Base-by-base conservation (phyloP, 2,797 vertebrate species). In the Oophaga sylvatica region DNA sequence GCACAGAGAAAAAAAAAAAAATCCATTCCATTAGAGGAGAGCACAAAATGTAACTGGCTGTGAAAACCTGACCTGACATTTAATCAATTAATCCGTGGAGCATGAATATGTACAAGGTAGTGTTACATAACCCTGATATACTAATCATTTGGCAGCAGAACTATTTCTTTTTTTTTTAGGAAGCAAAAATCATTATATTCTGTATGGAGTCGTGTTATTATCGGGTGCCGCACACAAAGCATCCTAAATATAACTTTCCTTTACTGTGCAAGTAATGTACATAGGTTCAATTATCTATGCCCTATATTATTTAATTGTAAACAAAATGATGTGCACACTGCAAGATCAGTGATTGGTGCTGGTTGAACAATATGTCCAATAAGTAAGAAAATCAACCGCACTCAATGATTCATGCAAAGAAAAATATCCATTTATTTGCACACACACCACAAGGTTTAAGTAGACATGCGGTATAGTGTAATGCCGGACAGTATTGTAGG, bases 21-120 rank as follows among this genome's bases (percentile, higher is more conserved):
- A 86, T 89, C 83, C 62, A 89, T 89, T 83, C 29, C 53, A 48
- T 48, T 86, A 83, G 62, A 45, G 75, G 22, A 70, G 17, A 60
- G 78, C 80, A 78, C 22, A 81, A 86, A 70, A 86, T 63, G 53
- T 53, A 63, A 73, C 68, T 22, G 29, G 10, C 71, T 68, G 62
- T 57, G 53, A 67, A 85, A 60, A 76, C 59, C 1, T 31, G 29
- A 20, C 85, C 80, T 87, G 67, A 45, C 86, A 84, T 86, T 83
- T 76, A 81, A 80, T 85, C 85, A 82, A 83, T 81, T n/a, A 53
- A 35, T 29, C 68, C 26, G 70, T 26, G 35, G 53, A 31, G 31
- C 68, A 68, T 70, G 62, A 88, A 68, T 53, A 35, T 70, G 48
- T 57, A 76, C n/a, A 77, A 8, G 82, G 70, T 20, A 60, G 67